Percentiles rank a stretch among this genome's conserved stretches.
These are phyloP conservation scores for Larimichthys polyactis DNA, from an alignment of 2,113 vertebrate species.

Conservation along the genomic window DNA sequence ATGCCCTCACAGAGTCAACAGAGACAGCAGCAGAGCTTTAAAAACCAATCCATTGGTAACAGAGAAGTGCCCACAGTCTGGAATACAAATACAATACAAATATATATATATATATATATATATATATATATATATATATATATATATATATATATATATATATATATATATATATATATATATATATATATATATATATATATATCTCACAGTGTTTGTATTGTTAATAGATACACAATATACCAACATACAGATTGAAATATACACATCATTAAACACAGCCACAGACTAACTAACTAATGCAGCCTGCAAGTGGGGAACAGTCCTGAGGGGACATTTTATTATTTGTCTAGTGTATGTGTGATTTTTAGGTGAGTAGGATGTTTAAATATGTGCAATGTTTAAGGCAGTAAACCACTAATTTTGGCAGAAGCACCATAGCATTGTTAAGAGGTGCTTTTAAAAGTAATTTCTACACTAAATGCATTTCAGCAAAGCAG, in stretches of 20 bases:
- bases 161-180: slow-evolving; percentile 15
- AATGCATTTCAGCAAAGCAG: background rate
- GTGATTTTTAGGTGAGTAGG: background rate
- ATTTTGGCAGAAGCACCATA: background rate
- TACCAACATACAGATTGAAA: slow-evolving; percentile 14
- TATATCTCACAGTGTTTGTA: slow-evolving; percentile 1
- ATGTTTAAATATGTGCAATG: background rate
- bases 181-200: slow-evolving; percentile 16
- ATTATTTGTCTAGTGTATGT: background rate
- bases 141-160: slow-evolving; percentile 14
- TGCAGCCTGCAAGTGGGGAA: background rate
- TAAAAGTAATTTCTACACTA: background rate
- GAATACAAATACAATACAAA: slow-evolving; percentile 56
- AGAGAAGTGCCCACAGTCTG: slow-evolving; percentile 13
- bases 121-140: slow-evolving; percentile 9
- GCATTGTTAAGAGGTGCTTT: background rate
- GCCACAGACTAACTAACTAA: background rate
- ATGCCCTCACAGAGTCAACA: slow-evolving; percentile 9
- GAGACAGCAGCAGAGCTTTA: slow-evolving; percentile 39
- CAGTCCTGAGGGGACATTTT: background rate
- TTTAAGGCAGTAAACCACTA: background rate
- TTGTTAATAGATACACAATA: slow-evolving; percentile 15
- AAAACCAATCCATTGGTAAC: slow-evolving; percentile 41
- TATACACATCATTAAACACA: slow-evolving; percentile 6
- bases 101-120: slow-evolving; percentile 15